Conservation (phyloP, 2,113 vertebrate genomes). For the Thamnaconus septentrionalis region DNA sequence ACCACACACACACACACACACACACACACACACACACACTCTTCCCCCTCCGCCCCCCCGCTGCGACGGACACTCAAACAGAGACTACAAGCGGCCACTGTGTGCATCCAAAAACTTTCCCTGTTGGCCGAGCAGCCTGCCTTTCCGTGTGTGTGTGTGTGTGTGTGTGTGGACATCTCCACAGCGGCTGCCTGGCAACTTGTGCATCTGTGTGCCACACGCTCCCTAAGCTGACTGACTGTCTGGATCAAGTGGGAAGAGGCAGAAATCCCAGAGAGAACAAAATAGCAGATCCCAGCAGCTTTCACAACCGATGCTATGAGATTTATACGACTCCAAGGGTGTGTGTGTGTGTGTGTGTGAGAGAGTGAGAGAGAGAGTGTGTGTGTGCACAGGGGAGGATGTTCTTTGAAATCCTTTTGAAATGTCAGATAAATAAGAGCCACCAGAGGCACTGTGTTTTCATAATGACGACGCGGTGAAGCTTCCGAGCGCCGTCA, state of each 20-base stretch:
- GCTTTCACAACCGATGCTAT: constrained; percentile 69
- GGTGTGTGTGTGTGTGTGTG: constrained; percentile 20
- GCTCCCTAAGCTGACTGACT: constrained; percentile 74
- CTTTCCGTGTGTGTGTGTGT: constrained; percentile 59
- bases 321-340: constrained; percentile 64
- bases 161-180: constrained; percentile 70
- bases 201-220: constrained; percentile 64
- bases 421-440: constrained; percentile 71
- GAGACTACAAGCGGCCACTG: constrained; percentile 49
- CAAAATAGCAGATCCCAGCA: constrained; percentile 74
- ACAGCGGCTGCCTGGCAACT: constrained; percentile 74
- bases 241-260: constrained; percentile 74
- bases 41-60: constrained; percentile 22
- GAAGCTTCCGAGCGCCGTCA: constrained; percentile 43
- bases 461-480: constrained; percentile 50
- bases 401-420: constrained; percentile 65
- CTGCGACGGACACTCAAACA: constrained; percentile 63
- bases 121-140: no score
- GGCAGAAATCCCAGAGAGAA: constrained; percentile 73
- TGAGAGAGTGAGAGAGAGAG: background rate
- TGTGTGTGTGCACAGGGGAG: constrained; percentile 10
- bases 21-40: background rate
- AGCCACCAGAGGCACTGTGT: constrained; percentile 63
- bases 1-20: constrained; percentile 44
- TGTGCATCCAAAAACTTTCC: constrained; percentile 59